A percentile compares a stretch with the other conserved stretches of the same genome.
These are phyloP conservation scores for Oconnorella tubifera DNA, from an alignment of 2,888 invertebrate species.

Conservation along the genomic window DNA sequence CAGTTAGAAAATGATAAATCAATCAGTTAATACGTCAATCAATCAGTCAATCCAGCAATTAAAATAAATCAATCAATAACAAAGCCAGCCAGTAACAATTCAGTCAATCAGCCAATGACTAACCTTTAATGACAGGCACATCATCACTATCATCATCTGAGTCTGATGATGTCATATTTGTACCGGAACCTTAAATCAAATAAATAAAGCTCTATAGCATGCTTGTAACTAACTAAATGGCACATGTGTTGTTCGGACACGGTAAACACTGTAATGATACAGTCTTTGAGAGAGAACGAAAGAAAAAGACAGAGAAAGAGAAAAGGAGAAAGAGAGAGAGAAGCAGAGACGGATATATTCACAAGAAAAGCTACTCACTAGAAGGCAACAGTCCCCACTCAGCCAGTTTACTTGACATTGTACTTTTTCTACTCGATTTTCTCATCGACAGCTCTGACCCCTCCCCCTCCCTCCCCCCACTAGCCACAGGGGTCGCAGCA, in stretches of 20 bases:
- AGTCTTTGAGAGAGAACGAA: too few species aligned
- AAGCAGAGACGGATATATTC: not conserved
- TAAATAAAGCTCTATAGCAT: not conserved
- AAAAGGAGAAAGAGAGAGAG: not conserved
- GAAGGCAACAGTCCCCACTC: slow-evolving; percentile 28
- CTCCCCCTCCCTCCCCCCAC: not conserved
- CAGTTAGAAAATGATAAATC: too few species aligned
- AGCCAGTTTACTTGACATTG: slow-evolving; percentile 24
- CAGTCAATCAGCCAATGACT: too few species aligned
- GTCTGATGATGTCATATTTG: not conserved
- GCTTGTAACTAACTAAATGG: too few species aligned
- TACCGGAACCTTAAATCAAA: not conserved
- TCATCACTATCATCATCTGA: slow-evolving; percentile 6
- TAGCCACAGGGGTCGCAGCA: not conserved
- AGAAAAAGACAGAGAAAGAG: not conserved
- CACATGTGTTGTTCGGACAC: too few species aligned
- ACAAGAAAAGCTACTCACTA: slow-evolving; percentile 8
- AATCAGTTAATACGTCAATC: too few species aligned
- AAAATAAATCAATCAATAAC: too few species aligned
- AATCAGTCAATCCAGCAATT: not conserved
- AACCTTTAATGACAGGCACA: slow-evolving; percentile 3
- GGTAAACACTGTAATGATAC: too few species aligned
- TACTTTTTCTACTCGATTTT: slow-evolving; percentile 21
- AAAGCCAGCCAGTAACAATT: too few species aligned
- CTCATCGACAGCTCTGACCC: slow-evolving; percentile 8